These are phyloP conservation scores for Pollenia amentaria DNA, from an alignment of 2,888 invertebrate species.

Conservation along the genomic window DNA sequence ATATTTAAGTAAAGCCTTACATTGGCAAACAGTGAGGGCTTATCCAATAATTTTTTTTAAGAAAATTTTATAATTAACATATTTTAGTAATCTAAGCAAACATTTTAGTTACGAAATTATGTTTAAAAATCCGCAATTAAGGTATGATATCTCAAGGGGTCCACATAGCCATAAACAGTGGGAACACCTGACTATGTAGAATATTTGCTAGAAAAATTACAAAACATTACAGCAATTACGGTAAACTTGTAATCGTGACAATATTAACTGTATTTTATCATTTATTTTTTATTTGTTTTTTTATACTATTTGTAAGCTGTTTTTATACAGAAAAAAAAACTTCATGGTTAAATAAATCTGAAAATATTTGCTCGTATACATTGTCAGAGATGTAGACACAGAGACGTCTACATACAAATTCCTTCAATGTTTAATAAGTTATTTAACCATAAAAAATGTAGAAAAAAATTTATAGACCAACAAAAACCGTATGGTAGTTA, in stretches of 20 bases:
- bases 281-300: conserved; percentile 4
- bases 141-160: too few relatives aligned
- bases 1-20: too few relatives aligned
- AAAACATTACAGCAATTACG: conserved; percentile 61
- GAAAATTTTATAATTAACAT: too few relatives aligned
- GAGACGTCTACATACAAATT: conserved; percentile 36
- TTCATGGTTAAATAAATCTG: conserved; percentile 40
- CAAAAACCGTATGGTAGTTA: conserved; percentile 15
- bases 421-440: conserved; percentile 62
- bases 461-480: conserved; percentile 6
- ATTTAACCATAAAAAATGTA: conserved; percentile 30
- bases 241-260: conserved; percentile 67
- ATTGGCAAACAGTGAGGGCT: too few relatives aligned
- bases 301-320: background rate
- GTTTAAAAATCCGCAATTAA: too few relatives aligned
- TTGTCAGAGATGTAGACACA: conserved; percentile 2
- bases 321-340: conserved; percentile 4
- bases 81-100: too few relatives aligned
- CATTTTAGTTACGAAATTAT: too few relatives aligned
- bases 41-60: too few relatives aligned
- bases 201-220: conserved; percentile 9
- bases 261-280: conserved; percentile 52
- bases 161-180: too few relatives aligned
- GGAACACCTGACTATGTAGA: background rate
- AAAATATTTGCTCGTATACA: conserved; percentile 3